Evolutionary conservation across 2,113 vertebrate species (phyloP), one percentile per base, ranked within the genome.

Genomic region (Lycocorax pyrrhopterus): DNA sequence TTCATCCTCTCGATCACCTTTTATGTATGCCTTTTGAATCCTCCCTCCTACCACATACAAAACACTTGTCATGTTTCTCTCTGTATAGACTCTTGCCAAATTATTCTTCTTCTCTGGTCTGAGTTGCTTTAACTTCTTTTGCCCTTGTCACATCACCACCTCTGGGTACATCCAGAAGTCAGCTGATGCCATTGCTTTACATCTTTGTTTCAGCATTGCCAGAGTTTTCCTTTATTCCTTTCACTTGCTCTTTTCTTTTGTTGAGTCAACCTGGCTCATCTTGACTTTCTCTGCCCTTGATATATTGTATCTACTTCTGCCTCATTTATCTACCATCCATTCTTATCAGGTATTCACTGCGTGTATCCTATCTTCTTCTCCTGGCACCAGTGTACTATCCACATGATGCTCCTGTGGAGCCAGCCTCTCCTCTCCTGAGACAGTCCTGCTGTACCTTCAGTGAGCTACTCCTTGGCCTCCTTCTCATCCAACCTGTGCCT

Each of bases 21-120:
- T 87, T 89, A 44, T 81, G 27, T 78, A 14, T 73, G 27, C 55
- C 52, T 92, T 91, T 82, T 94, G 91, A 96, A 79, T 84, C 52
- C 35, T 93, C 41, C 63, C 18, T 80, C 30, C 35, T 71, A 30
- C 68, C 60, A 55, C 51, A 35, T 81, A 63, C 33, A 47, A 77
- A 91, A 78, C 43, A n/a, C 35, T 94, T 81, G 60, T 56, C 63
- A n/a, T 18, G 1, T 84, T 84, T 90, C 33, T 81, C 33, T 84
- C 53, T 80, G 17, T 66, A 15, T 8, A 62, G 55, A n/a, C 14
- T 73, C 51, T 55, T 26, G 17, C 56, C 3, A 33, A 92, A 49
- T 90, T 94, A 30, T 33, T 92, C 30, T 87, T 79, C 49, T 64
- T 72, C 32, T 90, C 41, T 60, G 27, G 22, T 67, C 46, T 23